Percentiles rank a stretch among this genome's conserved stretches.
Conservation (phyloP, 2,797 vertebrate species). For the Loris lydekkerianus region DNA sequence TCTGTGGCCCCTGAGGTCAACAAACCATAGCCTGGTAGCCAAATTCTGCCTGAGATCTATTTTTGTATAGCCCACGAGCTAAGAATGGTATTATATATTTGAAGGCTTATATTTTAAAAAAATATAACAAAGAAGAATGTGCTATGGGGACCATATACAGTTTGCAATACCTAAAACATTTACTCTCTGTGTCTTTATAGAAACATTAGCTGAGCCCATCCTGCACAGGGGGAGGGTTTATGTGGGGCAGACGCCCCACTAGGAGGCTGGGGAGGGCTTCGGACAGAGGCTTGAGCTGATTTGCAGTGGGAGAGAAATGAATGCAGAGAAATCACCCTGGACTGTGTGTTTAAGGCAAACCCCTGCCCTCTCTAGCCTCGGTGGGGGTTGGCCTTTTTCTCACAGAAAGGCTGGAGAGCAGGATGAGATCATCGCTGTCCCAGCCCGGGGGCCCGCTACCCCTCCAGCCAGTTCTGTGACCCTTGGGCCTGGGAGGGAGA, state of each 20-base stretch:
- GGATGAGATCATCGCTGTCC: neutral
- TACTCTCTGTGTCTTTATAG: rapidly evolving
- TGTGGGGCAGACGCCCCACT: rapidly evolving
- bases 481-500: neutral
- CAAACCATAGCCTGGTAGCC: rapidly evolving
- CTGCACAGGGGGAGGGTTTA: too few species aligned
- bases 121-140: neutral
- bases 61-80: neutral
- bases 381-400: rapidly evolving
- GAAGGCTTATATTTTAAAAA: neutral
- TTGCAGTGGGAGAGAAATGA: rapidly evolving
- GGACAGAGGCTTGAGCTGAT: neutral
- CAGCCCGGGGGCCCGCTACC: rapidly evolving
- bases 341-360: neutral
- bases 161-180: neutral
- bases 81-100: neutral
- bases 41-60: neutral
- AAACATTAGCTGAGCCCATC: neutral
- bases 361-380: neutral
- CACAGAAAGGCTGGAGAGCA: neutral
- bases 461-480: slow-evolving; percentile 29
- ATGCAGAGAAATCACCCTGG: rapidly evolving
- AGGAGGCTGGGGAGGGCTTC: rapidly evolving
- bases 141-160: rapidly evolving
- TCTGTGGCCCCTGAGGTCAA: too few species aligned